These are phyloP conservation scores for Monomorium pharaonis DNA, from an alignment of 1,140 invertebrate species.

Conservation along the genomic window DNA sequence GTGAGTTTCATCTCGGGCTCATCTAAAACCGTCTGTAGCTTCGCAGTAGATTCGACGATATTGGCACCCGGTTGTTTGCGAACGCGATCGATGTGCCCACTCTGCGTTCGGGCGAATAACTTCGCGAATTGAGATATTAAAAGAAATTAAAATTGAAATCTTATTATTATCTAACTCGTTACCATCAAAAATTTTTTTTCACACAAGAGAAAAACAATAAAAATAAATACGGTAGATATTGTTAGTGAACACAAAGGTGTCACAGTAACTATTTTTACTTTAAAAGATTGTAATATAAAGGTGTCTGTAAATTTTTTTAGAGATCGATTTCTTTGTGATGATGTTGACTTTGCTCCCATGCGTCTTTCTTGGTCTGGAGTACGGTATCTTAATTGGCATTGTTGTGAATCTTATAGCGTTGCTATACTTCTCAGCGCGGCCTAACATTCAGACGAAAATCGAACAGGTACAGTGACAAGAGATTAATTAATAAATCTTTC, in stretches of 20 bases:
- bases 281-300: neutral
- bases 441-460: slow-evolving; percentile 82
- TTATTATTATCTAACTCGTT: neutral
- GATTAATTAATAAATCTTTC: neutral
- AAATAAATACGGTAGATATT: neutral
- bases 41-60: neutral
- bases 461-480: slow-evolving; percentile 70
- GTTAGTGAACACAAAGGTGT: neutral
- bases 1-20: neutral
- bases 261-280: neutral
- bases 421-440: slow-evolving; percentile 88
- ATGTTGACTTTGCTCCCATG: slow-evolving; percentile 87
- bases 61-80: neutral
- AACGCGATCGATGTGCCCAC: neutral
- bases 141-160: neutral
- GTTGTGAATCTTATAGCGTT: slow-evolving; percentile 87
- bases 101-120: neutral
- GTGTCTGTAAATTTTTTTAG: slow-evolving; percentile 80
- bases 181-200: neutral
- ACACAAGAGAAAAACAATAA: neutral
- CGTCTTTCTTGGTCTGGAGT: slow-evolving; percentile 88
- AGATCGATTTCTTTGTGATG: slow-evolving; percentile 87
- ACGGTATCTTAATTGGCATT: slow-evolving; percentile 90
- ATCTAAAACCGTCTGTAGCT: slow-evolving; percentile 1
- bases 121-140: neutral